Conservation (phyloP, 2,797 vertebrate species). For the Stomatorhinus walkeri region DNA sequence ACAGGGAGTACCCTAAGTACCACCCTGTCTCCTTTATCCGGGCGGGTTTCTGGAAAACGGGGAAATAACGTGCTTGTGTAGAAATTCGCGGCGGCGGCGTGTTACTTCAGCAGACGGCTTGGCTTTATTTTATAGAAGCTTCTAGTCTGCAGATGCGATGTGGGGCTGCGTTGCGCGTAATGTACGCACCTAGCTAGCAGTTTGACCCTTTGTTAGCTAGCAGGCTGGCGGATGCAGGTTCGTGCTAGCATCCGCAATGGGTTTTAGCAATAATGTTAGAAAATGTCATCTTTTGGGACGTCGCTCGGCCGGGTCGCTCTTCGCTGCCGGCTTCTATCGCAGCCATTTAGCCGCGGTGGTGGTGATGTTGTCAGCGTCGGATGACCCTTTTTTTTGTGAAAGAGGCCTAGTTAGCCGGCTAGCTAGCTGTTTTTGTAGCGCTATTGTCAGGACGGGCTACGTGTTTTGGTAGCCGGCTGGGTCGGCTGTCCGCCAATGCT, state of each 20-base stretch:
- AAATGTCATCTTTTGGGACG: neutral
- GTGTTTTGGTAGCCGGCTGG: neutral
- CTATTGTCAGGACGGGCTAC: conserved; percentile 5
- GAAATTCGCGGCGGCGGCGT: conserved; percentile 8
- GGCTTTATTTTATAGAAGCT: neutral
- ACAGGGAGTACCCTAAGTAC: conserved; percentile 10
- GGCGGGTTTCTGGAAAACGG: conserved; percentile 27
- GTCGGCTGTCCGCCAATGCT: neutral
- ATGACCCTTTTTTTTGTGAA: conserved; percentile 9
- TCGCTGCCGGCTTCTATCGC: neutral
- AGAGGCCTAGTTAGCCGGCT: conserved; percentile 5
- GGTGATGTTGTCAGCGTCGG: neutral
- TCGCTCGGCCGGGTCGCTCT: neutral
- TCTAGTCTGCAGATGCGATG: neutral
- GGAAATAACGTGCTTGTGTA: neutral
- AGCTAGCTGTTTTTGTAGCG: neutral
- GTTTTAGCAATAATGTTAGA: neutral
- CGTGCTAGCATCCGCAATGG: neutral
- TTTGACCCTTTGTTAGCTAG: conserved; percentile 68
- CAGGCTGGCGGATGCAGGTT: conserved; percentile 23
- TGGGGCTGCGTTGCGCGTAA: conserved; percentile 20
- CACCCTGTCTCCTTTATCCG: conserved; percentile 11
- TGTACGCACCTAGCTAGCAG: conserved; percentile 39
- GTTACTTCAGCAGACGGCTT: neutral
- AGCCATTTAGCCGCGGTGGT: neutral